Conservation (phyloP, 2,888 invertebrate species). For the Agonopterix arenella region DNA sequence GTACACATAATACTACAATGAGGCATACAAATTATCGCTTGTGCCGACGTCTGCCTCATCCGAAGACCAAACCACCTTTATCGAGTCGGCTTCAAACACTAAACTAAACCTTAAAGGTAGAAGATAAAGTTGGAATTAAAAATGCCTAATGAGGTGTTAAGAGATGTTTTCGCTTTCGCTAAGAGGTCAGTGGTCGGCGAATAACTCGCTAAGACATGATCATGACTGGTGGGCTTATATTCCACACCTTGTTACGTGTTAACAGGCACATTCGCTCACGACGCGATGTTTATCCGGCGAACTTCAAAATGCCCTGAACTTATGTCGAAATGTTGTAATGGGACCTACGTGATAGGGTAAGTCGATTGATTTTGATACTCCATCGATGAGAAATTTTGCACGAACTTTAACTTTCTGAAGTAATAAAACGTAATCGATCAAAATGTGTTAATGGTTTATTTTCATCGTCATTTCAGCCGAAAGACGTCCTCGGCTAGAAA, state of each 20-base stretch:
- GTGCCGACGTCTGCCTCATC: slow-evolving; percentile 51
- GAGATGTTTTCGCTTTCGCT: slow-evolving; percentile 40
- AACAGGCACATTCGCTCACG: slow-evolving; percentile 75
- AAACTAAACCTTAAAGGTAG: slow-evolving; percentile 9
- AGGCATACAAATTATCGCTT: slow-evolving; percentile 73
- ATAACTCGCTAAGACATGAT: slow-evolving; percentile 74
- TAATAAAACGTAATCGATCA: no score
- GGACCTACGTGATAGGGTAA: slow-evolving; percentile 47
- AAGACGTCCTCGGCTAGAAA: no score
- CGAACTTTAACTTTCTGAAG: slow-evolving; percentile 5
- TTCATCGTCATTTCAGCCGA: no score
- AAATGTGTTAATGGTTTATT: no score
- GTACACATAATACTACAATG: slow-evolving; percentile 72
- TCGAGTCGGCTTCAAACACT: slow-evolving; percentile 9
- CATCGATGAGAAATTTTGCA: slow-evolving; percentile 14
- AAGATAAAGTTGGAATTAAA: slow-evolving; percentile 13
- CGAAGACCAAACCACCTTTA: slow-evolving; percentile 44
- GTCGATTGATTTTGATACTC: slow-evolving; percentile 24
- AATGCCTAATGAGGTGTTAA: slow-evolving; percentile 13
- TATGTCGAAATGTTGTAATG: slow-evolving; percentile 57
- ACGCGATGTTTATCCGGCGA: slow-evolving; percentile 68
- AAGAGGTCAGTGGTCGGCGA: slow-evolving; percentile 69
- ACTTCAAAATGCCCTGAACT: slow-evolving; percentile 57
- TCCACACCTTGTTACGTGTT: slow-evolving; percentile 77
- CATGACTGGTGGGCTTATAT: slow-evolving; percentile 73